Evolutionary conservation across 1,140 invertebrate species (phyloP), one percentile per base, ranked within the genome.

Genomic region (Drosophila fuyamai): DNA sequence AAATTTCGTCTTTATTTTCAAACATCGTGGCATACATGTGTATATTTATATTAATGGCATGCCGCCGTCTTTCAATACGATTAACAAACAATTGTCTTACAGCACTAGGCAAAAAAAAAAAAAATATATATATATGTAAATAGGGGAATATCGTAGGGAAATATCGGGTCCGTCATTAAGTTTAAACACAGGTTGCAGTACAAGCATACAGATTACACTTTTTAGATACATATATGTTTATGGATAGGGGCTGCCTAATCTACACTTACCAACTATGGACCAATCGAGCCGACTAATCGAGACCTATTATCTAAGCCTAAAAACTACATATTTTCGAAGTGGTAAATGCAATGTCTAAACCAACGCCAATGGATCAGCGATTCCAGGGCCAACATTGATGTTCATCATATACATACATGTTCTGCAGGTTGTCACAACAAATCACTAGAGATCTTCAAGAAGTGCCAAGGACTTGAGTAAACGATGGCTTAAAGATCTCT

Each of bases 231-330:
- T 50, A 23, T 35, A 48, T 40, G 41, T 32, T 43, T 67, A 56
- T 41, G 75, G 27, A 36, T 48, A 48, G 43, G 46, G 58, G 38
- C 43, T 55, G 55, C 9, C 55, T 76, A 76, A 50, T 43, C 71
- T 76, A 61, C 38, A 16, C 78, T 85, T 86, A 86, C 5, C 18
- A 58, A 50, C 79, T 85, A 76, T 79, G 82, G 82, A 85, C 79
- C 78, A 82, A 81, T 79, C 70, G 60, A 57, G 40, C 41, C 41
- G 78, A 81, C 67, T 73, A 65, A 51, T 77, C 55, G 29, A 56
- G 54, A 43, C 40, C 73, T 53, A 83, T 32, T 32, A n/a, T 40
- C 58, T 60, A 73, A 32, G 68, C 48, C 79, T 84, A 84, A 44
- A 9, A 18, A 50, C 72, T 75, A 75, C 40, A 8, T 75, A 51